phyloP scores from a whole-genome alignment of 2,113 vertebrate genomes.

The Sphaerodactylus townsendi region DNA sequence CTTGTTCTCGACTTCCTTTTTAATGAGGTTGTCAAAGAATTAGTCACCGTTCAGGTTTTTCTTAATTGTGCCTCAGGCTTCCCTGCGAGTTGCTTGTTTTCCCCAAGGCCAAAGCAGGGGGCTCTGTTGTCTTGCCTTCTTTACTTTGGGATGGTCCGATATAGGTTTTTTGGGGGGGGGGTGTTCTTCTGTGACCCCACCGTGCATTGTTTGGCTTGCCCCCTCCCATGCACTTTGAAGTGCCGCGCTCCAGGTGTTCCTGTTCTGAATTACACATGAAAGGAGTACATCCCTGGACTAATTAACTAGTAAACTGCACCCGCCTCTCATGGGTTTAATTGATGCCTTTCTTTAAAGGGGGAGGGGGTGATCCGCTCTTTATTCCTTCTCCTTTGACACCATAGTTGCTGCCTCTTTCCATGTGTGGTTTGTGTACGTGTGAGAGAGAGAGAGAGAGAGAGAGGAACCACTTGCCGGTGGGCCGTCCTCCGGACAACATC shows the following conservation, averaged over 20 bases:
- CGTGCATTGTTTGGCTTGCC: slow-evolving; percentile 74
- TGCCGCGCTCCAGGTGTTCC: slow-evolving; percentile 82
- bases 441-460: slow-evolving; percentile 56
- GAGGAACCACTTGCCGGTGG: slow-evolving; percentile 58
- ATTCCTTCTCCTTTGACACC: slow-evolving; percentile 64
- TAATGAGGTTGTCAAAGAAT: slow-evolving; percentile 85
- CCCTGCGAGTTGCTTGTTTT: slow-evolving; percentile 73
- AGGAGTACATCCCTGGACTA: slow-evolving; percentile 82
- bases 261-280: slow-evolving; percentile 89
- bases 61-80: slow-evolving; percentile 48
- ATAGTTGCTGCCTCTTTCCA: slow-evolving; percentile 53
- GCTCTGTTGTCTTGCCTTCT: slow-evolving; percentile 67
- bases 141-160: slow-evolving; percentile 77
- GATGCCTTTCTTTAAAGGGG: slow-evolving; percentile 76
- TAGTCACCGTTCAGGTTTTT: slow-evolving; percentile 74
- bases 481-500: slow-evolving; percentile 1
- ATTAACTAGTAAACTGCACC: slow-evolving; percentile 85
- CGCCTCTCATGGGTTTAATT: slow-evolving; percentile 79
- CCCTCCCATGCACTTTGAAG: slow-evolving; percentile 78
- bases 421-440: not conserved
- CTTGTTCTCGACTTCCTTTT: slow-evolving; percentile 72
- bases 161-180: slow-evolving; percentile 26
- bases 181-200: slow-evolving; percentile 73
- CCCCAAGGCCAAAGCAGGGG: slow-evolving; percentile 51
- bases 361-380: slow-evolving; percentile 60